Evolutionary conservation across 1,140 invertebrate genomes (phyloP).

Genomic region (Armadillidium nasatum): DNA sequence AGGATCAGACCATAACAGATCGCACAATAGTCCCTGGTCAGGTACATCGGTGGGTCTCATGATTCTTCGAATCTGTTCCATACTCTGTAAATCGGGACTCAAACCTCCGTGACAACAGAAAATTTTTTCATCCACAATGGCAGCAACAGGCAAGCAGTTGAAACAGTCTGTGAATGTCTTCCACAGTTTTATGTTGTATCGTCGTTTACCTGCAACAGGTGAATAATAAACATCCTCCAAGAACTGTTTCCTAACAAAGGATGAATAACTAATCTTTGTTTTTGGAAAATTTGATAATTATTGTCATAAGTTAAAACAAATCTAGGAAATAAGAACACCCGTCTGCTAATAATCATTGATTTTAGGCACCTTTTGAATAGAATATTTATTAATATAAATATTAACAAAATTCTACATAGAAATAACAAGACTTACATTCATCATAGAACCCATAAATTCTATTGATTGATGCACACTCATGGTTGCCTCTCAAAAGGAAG

Average conservation of each 20-base stretch:
- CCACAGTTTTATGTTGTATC: conserved; percentile 97
- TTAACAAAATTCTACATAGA: not conserved
- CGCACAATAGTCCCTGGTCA: conserved; percentile 57
- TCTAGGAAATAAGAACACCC: too few species aligned
- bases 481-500: conserved; percentile 76
- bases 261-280: too few species aligned
- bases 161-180: conserved; percentile 99
- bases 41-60: conserved; percentile 66
- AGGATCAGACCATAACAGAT: conserved; percentile 58
- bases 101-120: conserved; percentile 95
- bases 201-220: conserved; percentile 52
- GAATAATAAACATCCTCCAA: not conserved
- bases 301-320: too few species aligned
- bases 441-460: conserved; percentile 96
- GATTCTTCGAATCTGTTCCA: conserved; percentile 71
- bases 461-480: conserved; percentile 83
- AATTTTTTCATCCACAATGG: conserved; percentile 91
- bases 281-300: too few species aligned
- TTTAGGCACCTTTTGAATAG: too few species aligned
- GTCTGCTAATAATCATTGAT: too few species aligned
- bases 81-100: conserved; percentile 81
- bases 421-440: conserved; percentile 72
- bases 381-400: too few species aligned
- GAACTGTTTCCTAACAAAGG: too few species aligned
- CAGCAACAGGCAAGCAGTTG: conserved; percentile 89